Conservation (phyloP, 2,888 invertebrate species). For the Andrena fulva region DNA sequence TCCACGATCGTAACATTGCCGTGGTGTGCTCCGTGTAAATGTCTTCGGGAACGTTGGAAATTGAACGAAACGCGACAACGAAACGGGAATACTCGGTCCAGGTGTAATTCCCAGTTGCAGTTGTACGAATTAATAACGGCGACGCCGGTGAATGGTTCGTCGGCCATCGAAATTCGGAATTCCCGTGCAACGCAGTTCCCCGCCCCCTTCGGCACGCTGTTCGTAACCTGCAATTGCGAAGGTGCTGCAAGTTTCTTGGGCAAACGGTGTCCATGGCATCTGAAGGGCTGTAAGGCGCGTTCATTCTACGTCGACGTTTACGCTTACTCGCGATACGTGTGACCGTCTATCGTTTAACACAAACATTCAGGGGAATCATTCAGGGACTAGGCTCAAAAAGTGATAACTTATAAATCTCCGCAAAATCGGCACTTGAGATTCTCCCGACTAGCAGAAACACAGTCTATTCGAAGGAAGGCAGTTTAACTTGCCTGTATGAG, state of each 20-base stretch:
- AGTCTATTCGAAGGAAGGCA: neutral
- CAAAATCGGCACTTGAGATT: too few relatives aligned
- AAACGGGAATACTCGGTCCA: constrained; percentile 38
- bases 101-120: constrained; percentile 49
- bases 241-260: neutral
- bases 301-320: neutral
- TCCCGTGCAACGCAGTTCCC: neutral
- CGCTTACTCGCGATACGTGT: neutral
- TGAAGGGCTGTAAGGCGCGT: neutral
- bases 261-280: neutral
- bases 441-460: too few relatives aligned
- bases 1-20: constrained; percentile 27
- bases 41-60: constrained; percentile 37
- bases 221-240: constrained; percentile 7
- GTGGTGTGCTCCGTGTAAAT: constrained; percentile 44
- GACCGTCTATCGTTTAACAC: neutral
- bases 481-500: neutral
- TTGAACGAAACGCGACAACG: constrained; percentile 61
- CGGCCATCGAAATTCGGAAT: constrained; percentile 38
- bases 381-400: neutral
- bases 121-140: constrained; percentile 44
- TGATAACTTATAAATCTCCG: neutral
- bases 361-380: neutral
- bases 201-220: neutral
- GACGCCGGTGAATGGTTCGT: constrained; percentile 8